Percentiles rank a stretch among this genome's conserved stretches.
Evolutionary conservation across 2,113 vertebrate genomes (phyloP).

Genomic region (Orycteropus afer): DNA sequence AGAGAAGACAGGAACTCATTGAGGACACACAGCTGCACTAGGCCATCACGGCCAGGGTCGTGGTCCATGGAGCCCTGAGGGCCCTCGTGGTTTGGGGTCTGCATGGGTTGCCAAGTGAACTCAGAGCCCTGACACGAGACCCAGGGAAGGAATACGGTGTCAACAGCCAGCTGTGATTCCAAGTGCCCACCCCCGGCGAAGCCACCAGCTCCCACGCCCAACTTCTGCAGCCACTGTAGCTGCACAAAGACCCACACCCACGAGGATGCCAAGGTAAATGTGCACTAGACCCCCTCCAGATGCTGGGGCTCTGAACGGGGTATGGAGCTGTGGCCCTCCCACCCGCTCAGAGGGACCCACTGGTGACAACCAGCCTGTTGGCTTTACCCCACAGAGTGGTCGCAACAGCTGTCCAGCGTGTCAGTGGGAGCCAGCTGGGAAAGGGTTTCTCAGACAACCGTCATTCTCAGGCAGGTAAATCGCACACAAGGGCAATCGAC

Average conservation of each 20-base stretch:
- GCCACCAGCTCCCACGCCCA: background rate
- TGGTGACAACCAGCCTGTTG: background rate
- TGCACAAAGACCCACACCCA: background rate
- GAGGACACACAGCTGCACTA: background rate
- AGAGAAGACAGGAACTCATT: background rate
- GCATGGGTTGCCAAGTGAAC: background rate
- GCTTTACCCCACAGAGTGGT: background rate
- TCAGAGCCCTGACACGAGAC: background rate
- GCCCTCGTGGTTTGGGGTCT: too few species aligned
- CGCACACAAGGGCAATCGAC: background rate
- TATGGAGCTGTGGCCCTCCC: fast-evolving
- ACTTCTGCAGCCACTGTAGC: background rate
- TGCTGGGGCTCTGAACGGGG: background rate
- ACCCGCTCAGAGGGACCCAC: background rate
- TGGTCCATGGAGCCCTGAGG: background rate
- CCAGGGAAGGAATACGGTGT: background rate
- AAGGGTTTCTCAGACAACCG: background rate
- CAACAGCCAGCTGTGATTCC: background rate
- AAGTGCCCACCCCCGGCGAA: background rate
- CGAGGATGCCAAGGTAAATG: background rate
- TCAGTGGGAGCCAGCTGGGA: background rate
- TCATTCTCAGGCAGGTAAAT: background rate
- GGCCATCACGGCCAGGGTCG: fast-evolving
- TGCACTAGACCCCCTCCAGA: background rate
- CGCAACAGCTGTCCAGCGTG: background rate